These are phyloP conservation scores for Bovichtus variegatus DNA, from an alignment of 2,797 vertebrate genomes.

Conservation along the genomic window DNA sequence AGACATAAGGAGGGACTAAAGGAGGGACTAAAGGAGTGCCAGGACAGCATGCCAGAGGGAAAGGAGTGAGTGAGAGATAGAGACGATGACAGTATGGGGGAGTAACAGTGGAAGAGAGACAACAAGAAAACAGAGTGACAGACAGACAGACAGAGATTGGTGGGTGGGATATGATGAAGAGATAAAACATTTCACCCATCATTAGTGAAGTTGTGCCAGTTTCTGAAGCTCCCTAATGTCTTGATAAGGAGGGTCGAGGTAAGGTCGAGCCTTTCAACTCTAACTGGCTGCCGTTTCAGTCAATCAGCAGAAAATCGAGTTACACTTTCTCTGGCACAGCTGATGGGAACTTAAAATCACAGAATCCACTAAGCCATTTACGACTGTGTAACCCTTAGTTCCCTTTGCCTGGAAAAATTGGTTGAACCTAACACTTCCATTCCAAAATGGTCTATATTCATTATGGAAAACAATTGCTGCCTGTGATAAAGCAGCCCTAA, in stretches of 20 bases:
- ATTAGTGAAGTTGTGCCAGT: constrained; percentile 68
- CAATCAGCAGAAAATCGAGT: constrained; percentile 35
- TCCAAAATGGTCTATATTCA: not conserved
- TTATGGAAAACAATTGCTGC: constrained; percentile 14
- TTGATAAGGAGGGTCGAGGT: constrained; percentile 43
- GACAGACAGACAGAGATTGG: constrained; percentile 21
- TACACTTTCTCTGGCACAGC: constrained; percentile 25
- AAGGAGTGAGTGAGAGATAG: constrained; percentile 8
- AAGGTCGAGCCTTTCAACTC: constrained; percentile 57
- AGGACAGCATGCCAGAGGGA: constrained; percentile 12
- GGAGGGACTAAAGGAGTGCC: constrained; percentile 15
- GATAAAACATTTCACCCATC: constrained; percentile 71
- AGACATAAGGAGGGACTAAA: constrained; percentile 1
- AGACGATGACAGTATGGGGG: constrained; percentile 10
- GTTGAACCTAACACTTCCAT: not conserved
- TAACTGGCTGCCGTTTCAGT: constrained; percentile 68
- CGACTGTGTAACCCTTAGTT: constrained; percentile 1
- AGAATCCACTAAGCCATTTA: constrained; percentile 21
- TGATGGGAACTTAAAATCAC: constrained; percentile 32
- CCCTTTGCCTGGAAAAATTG: constrained; percentile 14
- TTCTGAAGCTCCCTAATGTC: constrained; percentile 47
- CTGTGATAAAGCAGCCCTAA: no score
- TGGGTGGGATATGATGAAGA: constrained; percentile 56
- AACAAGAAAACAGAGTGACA: constrained; percentile 7
- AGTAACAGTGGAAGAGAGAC: constrained; percentile 9